phyloP scores from a whole-genome alignment of 1,140 invertebrate genomes.

The Halictus rubicundus region DNA sequence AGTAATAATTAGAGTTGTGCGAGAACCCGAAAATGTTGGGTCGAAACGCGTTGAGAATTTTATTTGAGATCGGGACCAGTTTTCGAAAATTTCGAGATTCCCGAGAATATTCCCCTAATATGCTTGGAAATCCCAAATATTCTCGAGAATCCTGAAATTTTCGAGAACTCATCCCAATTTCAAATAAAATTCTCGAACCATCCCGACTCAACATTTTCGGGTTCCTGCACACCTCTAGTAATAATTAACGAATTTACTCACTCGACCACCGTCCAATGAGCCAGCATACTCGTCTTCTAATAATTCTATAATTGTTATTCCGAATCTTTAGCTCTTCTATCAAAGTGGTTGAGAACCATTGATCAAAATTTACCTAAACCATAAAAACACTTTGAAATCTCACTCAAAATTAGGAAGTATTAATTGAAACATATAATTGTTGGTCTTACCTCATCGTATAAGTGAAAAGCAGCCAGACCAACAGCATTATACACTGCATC shows the following conservation, averaged over 20 bases:
- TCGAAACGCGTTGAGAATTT: too few relatives aligned
- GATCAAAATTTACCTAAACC: slow-evolving; percentile 91
- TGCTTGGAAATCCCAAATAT: too few relatives aligned
- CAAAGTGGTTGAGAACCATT: slow-evolving; percentile 93
- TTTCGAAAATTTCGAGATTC: too few relatives aligned
- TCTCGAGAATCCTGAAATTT: too few relatives aligned
- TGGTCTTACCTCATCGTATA: slow-evolving; percentile 91
- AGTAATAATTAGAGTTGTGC: too few relatives aligned
- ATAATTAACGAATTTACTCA: slow-evolving; percentile 41
- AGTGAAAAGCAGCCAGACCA: slow-evolving; percentile 92
- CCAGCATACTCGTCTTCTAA: slow-evolving; percentile 93
- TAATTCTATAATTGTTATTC: slow-evolving; percentile 92
- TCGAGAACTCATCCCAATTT: too few relatives aligned
- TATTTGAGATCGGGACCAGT: too few relatives aligned
- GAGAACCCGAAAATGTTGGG: too few relatives aligned
- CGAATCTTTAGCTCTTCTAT: slow-evolving; percentile 91
- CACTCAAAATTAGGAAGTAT: background rate
- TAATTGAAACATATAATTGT: background rate
- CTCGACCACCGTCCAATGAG: slow-evolving; percentile 85
- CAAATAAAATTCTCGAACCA: too few relatives aligned
- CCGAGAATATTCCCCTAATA: too few relatives aligned
- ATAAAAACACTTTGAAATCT: slow-evolving; percentile 4
- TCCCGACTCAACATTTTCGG: too few relatives aligned
- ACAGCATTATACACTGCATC: slow-evolving; percentile 98
- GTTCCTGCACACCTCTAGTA: too few relatives aligned